A percentile compares a stretch with the other conserved stretches of the same genome.
These are phyloP conservation scores for Leptobrachium leishanense DNA, from an alignment of 2,113 vertebrate species.

Conservation along the genomic window DNA sequence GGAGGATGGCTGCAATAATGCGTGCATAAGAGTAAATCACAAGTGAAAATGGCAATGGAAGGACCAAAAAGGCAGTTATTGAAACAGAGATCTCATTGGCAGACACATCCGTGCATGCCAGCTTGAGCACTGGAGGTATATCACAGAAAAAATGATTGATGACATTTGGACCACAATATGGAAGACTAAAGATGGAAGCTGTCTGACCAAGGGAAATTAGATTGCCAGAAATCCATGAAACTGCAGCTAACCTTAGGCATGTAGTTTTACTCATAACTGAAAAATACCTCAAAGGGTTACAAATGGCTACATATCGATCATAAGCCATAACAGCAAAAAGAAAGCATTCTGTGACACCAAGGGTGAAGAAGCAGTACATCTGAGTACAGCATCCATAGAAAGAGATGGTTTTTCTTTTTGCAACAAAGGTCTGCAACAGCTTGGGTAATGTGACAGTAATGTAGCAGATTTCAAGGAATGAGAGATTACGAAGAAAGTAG, in stretches of 20 bases:
- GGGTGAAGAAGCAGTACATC: conserved; percentile 45
- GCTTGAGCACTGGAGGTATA: conserved; percentile 38
- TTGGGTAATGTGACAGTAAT: conserved; percentile 37
- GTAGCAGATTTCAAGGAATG: conserved; percentile 45
- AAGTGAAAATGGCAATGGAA: conserved; percentile 22
- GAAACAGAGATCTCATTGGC: conserved; percentile 38
- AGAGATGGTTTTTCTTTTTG: conserved; percentile 29
- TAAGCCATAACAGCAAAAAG: conserved; percentile 41
- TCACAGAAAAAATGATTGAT: conserved; percentile 47
- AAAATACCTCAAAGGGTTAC: conserved; percentile 42
- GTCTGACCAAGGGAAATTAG: conserved; percentile 40
- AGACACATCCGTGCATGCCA: conserved; percentile 35
- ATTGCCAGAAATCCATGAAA: conserved; percentile 32
- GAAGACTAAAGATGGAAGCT: conserved; percentile 37
- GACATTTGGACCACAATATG: conserved; percentile 43
- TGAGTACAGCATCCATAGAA: conserved; percentile 29
- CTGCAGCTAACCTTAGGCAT: conserved; percentile 11
- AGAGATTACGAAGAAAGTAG: conserved; percentile 43
- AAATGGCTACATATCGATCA: conserved; percentile 45
- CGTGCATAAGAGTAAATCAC: conserved; percentile 40
- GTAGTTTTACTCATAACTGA: conserved; percentile 35
- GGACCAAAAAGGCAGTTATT: conserved; percentile 36
- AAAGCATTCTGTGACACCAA: conserved; percentile 44
- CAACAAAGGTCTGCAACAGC: conserved; percentile 36
- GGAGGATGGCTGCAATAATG: conserved; percentile 29